Conservation (phyloP, 2,888 invertebrate genomes). For the Vesta saturnalis region DNA sequence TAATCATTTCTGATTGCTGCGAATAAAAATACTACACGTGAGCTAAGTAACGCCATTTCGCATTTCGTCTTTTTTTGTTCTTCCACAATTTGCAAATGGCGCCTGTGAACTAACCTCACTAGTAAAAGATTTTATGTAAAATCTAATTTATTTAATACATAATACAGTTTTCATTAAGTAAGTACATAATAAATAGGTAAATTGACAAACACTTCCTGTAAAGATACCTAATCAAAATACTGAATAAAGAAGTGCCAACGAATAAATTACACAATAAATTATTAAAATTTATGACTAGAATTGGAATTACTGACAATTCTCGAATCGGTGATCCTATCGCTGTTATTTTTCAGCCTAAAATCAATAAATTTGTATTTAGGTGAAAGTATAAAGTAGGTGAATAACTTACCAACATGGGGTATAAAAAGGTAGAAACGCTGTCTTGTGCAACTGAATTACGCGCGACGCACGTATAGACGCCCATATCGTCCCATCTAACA, state of each 20-base stretch:
- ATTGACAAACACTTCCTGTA: background rate
- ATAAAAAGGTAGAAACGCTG: slow-evolving; percentile 74
- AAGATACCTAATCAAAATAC: background rate
- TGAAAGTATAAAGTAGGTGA: background rate
- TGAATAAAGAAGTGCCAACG: slow-evolving; percentile 2
- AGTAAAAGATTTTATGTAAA: too few species aligned
- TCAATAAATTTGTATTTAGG: background rate
- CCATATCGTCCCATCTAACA: slow-evolving; percentile 85
- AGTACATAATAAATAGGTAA: background rate
- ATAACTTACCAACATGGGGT: slow-evolving; percentile 66
- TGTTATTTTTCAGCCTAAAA: background rate
- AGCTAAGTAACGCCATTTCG: too few species aligned
- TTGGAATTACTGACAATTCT: background rate
- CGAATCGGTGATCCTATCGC: background rate
- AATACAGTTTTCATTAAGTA: background rate
- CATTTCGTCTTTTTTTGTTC: too few species aligned
- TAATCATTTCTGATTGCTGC: too few species aligned
- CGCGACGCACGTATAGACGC: slow-evolving; percentile 80
- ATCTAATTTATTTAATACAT: background rate
- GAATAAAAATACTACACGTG: too few species aligned
- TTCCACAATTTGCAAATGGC: too few species aligned
- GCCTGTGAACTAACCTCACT: too few species aligned
- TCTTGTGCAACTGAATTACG: slow-evolving; percentile 73
- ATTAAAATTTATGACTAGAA: slow-evolving; percentile 8
- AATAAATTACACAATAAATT: slow-evolving; percentile 12